Conservation (phyloP, 2,888 invertebrate species). For the Atrina japonica region DNA sequence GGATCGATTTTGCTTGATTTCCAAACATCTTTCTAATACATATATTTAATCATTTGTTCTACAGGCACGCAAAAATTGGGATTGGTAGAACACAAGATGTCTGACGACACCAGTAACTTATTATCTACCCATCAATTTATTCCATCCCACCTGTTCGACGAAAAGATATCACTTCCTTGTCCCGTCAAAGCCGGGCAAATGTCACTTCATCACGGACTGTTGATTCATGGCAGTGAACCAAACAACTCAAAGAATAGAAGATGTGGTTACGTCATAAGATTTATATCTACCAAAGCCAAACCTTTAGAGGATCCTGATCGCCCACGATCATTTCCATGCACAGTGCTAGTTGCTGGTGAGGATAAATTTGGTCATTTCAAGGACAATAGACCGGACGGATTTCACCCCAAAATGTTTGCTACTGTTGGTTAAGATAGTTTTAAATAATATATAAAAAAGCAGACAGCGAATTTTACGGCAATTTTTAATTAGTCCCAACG, state of each 20-base stretch:
- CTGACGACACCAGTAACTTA: constrained; percentile 56
- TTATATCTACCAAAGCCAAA: constrained; percentile 57
- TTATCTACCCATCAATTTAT: constrained; percentile 66
- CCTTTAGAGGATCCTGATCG: constrained; percentile 59
- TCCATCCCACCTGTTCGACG: constrained; percentile 54
- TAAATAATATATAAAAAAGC: too few relatives aligned
- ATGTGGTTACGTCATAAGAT: constrained; percentile 68
- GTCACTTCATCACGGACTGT: constrained; percentile 65
- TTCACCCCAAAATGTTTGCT: constrained; percentile 9
- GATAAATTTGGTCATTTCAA: constrained; percentile 54
- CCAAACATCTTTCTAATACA: background rate
- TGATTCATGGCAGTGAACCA: constrained; percentile 66
- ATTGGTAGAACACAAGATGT: constrained; percentile 58
- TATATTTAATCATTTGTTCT: background rate
- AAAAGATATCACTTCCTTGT: constrained; percentile 54
- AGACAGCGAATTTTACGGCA: too few relatives aligned
- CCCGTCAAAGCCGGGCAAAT: constrained; percentile 64
- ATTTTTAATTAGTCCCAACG: too few relatives aligned
- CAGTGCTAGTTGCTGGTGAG: constrained; percentile 57
- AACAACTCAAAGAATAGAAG: constrained; percentile 60
- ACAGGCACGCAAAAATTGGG: constrained; percentile 63
- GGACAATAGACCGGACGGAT: constrained; percentile 60
- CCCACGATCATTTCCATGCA: constrained; percentile 61
- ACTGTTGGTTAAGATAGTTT: too few relatives aligned
- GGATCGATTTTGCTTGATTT: too few relatives aligned